These are phyloP conservation scores for Brachynemurus nebulosus DNA, from an alignment of 2,888 invertebrate genomes.

Conservation along the genomic window DNA sequence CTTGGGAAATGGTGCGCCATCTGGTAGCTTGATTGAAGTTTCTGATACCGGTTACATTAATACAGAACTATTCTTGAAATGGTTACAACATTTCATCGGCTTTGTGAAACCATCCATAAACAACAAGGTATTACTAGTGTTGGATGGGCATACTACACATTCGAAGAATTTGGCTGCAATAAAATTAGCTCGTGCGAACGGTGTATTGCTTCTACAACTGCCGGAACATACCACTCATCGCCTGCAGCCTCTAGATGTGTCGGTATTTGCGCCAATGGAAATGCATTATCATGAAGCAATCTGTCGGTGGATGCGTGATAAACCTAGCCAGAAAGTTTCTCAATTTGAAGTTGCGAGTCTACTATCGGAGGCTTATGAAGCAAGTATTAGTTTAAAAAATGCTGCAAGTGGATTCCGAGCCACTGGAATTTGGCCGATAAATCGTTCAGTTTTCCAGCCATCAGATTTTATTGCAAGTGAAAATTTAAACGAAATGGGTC, in stretches of 20 bases:
- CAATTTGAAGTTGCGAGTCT: slow-evolving; percentile 15
- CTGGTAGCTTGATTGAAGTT: slow-evolving; percentile 8
- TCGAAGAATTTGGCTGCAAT: slow-evolving; percentile 19
- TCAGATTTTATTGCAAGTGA: no score
- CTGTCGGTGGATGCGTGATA: no score
- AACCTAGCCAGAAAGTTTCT: no score
- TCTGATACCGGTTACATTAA: slow-evolving; percentile 15
- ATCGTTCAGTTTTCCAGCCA: no score
- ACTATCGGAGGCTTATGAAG: slow-evolving; percentile 16
- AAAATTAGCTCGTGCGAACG: slow-evolving; percentile 16
- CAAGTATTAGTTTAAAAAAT: slow-evolving; percentile 15
- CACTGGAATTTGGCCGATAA: slow-evolving; percentile 16
- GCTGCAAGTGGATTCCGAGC: slow-evolving; percentile 15
- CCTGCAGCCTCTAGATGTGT: slow-evolving; percentile 18
- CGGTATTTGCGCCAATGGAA: no score
- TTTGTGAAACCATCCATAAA: slow-evolving; percentile 13
- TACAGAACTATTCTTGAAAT: slow-evolving; percentile 14
- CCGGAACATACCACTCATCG: slow-evolving; percentile 18
- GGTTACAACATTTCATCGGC: slow-evolving; percentile 13
- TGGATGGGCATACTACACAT: slow-evolving; percentile 23
- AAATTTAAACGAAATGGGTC: no score
- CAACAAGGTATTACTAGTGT: slow-evolving; percentile 19
- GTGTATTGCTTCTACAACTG: slow-evolving; percentile 18
- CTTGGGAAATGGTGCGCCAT: slow-evolving; percentile 6
- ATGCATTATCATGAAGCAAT: no score